phyloP scores from a whole-genome alignment of 1,140 invertebrate species.

The Theocolax elegans region DNA sequence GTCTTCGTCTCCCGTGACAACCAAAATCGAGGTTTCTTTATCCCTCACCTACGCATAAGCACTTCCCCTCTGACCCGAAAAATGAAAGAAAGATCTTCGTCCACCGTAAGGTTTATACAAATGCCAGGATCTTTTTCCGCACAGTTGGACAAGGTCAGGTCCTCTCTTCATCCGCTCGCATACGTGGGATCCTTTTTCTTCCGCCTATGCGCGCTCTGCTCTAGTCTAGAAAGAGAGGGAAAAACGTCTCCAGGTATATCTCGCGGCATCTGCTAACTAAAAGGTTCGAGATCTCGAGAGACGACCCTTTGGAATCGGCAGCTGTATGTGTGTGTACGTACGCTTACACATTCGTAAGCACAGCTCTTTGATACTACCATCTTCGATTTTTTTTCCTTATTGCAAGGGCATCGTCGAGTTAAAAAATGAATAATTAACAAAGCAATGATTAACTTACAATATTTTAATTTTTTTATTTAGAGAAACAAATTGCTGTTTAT shows the following conservation, averaged over 20 bases:
- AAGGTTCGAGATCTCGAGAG: conserved; percentile 56
- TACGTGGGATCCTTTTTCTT: conserved; percentile 20
- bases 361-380: too few species aligned
- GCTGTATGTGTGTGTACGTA: conserved; percentile 31
- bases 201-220: neutral
- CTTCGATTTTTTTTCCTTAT: too few species aligned
- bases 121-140: conserved; percentile 13
- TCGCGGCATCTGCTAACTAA: conserved; percentile 64
- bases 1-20: too few species aligned
- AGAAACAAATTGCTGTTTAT: too few species aligned
- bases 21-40: too few species aligned
- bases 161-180: conserved; percentile 13
- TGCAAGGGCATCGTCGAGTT: conserved; percentile 45
- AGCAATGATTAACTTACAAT: too few species aligned
- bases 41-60: neutral
- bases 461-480: too few species aligned
- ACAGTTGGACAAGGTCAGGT: conserved; percentile 16
- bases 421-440: conserved; percentile 64
- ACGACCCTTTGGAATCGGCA: conserved; percentile 6
- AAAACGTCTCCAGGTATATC: conserved; percentile 45
- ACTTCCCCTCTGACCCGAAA: neutral
- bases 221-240: neutral
- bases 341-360: conserved; percentile 28
- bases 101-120: conserved; percentile 25
- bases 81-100: conserved; percentile 7